Evolutionary conservation across 2,113 vertebrate genomes (phyloP).

Genomic region (Cephalopterus ornatus): DNA sequence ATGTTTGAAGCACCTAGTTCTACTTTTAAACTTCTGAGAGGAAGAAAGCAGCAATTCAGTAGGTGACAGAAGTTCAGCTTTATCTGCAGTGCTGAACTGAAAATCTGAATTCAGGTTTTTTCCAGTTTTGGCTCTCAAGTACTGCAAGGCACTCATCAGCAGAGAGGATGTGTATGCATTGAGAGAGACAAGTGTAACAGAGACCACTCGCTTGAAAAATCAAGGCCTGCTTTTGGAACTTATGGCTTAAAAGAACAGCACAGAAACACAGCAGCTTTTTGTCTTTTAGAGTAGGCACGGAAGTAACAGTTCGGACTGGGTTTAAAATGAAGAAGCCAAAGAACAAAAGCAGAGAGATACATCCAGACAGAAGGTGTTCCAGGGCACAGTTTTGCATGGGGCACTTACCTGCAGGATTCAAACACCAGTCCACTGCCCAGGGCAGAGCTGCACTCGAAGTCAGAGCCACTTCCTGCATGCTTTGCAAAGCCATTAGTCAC

Average conservation of each 20-base stretch:
- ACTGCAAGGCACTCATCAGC: neutral
- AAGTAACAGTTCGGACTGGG: neutral
- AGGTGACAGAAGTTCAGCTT: neutral
- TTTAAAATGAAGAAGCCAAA: neutral
- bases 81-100: neutral
- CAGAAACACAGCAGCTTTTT: neutral
- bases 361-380: neutral
- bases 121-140: neutral
- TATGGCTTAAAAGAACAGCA: neutral
- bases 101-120: neutral
- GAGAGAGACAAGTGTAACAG: neutral
- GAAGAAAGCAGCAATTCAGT: neutral
- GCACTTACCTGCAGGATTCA: slow-evolving; percentile 83
- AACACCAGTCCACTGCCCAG: slow-evolving; percentile 69
- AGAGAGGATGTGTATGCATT: neutral
- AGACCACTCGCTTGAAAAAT: neutral
- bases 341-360: neutral
- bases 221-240: neutral
- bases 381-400: neutral
- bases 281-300: neutral
- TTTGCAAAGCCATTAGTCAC: slow-evolving; percentile 88
- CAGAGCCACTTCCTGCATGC: slow-evolving; percentile 80
- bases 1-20: neutral
- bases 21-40: neutral
- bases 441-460: slow-evolving; percentile 82